Percentiles rank a stretch among this genome's conserved stretches.
Evolutionary conservation across 2,113 vertebrate genomes (phyloP).

Genomic region (Bucco capensis): DNA sequence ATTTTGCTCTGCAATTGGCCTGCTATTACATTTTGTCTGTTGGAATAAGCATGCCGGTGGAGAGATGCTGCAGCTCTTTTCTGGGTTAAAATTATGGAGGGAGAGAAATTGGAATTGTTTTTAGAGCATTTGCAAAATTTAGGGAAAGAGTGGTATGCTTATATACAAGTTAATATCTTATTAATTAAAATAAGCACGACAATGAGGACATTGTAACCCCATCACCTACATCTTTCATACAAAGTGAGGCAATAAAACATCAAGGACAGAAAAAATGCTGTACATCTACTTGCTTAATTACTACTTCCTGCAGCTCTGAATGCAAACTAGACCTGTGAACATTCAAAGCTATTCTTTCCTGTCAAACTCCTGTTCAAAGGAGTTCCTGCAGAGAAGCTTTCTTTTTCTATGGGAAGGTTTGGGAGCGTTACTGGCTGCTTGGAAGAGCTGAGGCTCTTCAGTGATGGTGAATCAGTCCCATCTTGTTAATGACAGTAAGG

Average conservation of each 20-base stretch:
- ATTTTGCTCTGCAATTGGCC: neutral
- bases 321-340: neutral
- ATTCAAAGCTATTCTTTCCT: neutral
- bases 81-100: neutral
- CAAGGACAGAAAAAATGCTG: neutral
- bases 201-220: neutral
- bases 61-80: neutral
- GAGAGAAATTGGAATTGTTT: neutral
- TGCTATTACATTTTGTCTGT: neutral
- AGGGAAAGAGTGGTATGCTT: neutral
- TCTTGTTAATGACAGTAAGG: constrained; percentile 10
- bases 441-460: neutral
- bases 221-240: constrained; percentile 14
- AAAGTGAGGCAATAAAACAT: neutral
- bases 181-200: constrained; percentile 17
- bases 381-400: neutral
- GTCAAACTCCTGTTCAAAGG: neutral
- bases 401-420: neutral
- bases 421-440: neutral
- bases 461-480: constrained; percentile 12
- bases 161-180: neutral
- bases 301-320: neutral
- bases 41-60: neutral
- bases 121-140: neutral
- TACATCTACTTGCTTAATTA: neutral